phyloP scores from a whole-genome alignment of 2,113 vertebrate species.

The Circaetus gallicus region DNA sequence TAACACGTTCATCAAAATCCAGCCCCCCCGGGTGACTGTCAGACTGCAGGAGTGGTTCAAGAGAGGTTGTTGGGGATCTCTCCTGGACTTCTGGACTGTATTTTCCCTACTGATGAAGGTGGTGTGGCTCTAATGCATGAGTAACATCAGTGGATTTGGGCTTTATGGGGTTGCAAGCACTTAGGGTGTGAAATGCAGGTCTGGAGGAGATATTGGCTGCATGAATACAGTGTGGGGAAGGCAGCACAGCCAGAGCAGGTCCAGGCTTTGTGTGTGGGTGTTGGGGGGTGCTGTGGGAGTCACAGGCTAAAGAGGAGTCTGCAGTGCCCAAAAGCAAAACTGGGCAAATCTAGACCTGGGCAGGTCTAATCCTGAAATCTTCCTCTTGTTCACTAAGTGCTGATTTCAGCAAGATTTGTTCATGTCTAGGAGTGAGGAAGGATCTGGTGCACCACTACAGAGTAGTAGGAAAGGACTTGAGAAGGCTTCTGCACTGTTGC shows the following conservation, averaged over 20 bases:
- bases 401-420: background rate
- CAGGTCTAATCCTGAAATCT: background rate
- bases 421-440: background rate
- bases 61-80: background rate
- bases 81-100: background rate
- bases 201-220: background rate
- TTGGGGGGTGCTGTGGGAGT: background rate
- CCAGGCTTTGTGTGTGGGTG: background rate
- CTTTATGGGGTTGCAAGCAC: background rate
- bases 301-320: background rate
- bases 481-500: background rate
- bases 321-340: background rate
- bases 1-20: background rate
- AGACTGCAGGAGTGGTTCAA: background rate
- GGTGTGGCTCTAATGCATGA: background rate
- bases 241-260: background rate
- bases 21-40: background rate
- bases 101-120: background rate
- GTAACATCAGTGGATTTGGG: background rate
- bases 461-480: background rate
- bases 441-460: no score
- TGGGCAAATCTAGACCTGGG: background rate
- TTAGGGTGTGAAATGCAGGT: background rate
- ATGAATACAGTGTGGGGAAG: background rate
- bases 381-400: background rate